phyloP scores from a whole-genome alignment of 2,888 invertebrate genomes.

The Gastrophysa polygoni region DNA sequence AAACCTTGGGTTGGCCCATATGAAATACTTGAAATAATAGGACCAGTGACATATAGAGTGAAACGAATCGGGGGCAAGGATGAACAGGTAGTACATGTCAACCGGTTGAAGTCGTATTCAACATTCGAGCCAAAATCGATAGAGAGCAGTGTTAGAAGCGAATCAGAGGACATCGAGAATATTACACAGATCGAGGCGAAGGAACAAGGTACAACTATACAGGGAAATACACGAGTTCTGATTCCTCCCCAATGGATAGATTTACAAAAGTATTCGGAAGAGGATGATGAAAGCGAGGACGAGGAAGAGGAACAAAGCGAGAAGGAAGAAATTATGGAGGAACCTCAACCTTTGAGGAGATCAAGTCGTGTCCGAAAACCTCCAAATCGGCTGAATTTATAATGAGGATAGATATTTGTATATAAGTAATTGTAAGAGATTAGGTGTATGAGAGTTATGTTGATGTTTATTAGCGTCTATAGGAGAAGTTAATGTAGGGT shows the following conservation, averaged over 20 bases:
- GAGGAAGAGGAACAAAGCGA: not conserved
- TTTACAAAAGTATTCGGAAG: not conserved
- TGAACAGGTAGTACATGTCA: conserved; percentile 28
- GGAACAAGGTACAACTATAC: not conserved
- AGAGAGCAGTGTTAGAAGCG: not conserved
- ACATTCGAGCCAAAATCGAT: not conserved
- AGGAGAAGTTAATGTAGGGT: too few species aligned
- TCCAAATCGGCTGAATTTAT: too few species aligned
- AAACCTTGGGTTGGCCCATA: conserved; percentile 1
- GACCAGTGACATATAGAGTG: conserved; percentile 26
- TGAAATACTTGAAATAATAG: conserved; percentile 3
- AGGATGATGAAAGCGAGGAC: not conserved
- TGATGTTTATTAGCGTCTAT: too few species aligned
- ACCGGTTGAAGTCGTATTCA: conserved; percentile 14
- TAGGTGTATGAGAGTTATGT: too few species aligned
- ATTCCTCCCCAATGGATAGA: not conserved
- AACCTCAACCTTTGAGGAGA: not conserved
- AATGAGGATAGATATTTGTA: too few species aligned
- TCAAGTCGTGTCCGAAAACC: too few species aligned
- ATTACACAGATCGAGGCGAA: not conserved
- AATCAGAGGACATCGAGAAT: not conserved
- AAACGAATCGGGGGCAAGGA: conserved; percentile 18
- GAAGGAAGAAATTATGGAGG: not conserved
- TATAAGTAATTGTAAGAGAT: too few species aligned
- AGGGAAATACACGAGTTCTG: not conserved